Evolutionary conservation across 2,797 vertebrate species (phyloP), one percentile per base, ranked within the genome.

Genomic region (Parambassis ranga): DNA sequence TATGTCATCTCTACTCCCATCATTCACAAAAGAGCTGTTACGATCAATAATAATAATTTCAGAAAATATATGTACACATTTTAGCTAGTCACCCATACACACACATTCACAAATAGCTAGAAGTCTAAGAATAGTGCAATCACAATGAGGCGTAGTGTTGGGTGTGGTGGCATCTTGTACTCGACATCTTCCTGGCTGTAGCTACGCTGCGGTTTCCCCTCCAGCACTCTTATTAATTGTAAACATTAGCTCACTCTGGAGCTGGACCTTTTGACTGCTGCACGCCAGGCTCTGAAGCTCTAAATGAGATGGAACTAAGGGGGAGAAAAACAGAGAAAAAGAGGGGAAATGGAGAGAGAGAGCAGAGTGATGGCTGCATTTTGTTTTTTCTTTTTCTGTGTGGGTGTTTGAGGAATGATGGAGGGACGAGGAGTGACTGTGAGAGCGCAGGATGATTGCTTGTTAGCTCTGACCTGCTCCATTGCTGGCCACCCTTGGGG

Each of bases 211-310:
- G 62, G 75, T 88, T 86, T 86, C 64, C 67, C 65, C 23, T 65
- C 44, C 36, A 31, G 69, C 71, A 64, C 76, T 79, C 86, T 87
- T 86, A 83, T 87, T 87, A 87, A 88, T 89, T 64, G 47, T 35
- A 74, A 88, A 82, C 73, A 80, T 87, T 67, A 88, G 77, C 73
- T 89, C 79, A 77, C 78, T 74, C 77, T 88, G 79, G 77, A 79
- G 50, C 42, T 15, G 41, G 74, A 75, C 30, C 24, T 30, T 64
- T 27, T 18, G 28, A 50, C 38, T 26, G 68, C 67, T 58, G 56
- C 58, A 47, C 10, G 67, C 71, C 77, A 82, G 56, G 23, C 55
- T 64, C 71, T 46, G 57, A 43, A 24, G 66, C 61, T 68, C 27
- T 28, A 55, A 75, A 71, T 35, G 61, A 77, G 53, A 60, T 46